Evolutionary conservation across 2,797 vertebrate species (phyloP).

Genomic region (Lepilemur ruficaudatus): DNA sequence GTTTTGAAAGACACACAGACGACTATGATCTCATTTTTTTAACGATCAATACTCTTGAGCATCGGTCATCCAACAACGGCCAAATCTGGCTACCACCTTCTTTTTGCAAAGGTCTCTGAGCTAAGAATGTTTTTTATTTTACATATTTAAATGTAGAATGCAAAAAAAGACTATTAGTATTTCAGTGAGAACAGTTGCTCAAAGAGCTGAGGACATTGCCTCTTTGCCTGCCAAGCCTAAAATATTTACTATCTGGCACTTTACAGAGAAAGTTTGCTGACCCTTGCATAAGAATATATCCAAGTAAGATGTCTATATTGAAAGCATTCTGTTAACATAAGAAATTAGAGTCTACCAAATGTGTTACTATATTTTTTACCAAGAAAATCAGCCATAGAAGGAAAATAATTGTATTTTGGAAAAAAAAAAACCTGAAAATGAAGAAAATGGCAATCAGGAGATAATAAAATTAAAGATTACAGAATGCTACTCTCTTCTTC

Average conservation of each 20-base stretch:
- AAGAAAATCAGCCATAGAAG: not conserved
- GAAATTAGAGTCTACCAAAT: not conserved
- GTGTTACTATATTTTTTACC: not conserved
- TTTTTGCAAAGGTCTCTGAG: not conserved
- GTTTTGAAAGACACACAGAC: not conserved
- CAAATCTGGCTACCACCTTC: not conserved
- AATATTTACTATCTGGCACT: not conserved
- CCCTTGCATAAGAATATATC: not conserved
- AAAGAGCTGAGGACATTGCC: not conserved
- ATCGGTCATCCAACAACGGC: not conserved
- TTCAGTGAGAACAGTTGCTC: conserved; percentile 10
- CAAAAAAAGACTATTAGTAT: not conserved
- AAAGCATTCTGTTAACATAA: not conserved
- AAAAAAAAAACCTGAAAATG: not conserved
- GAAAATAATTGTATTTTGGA: conserved; percentile 33
- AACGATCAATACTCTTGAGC: not conserved
- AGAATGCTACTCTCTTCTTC: not conserved
- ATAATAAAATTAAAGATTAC: not conserved
- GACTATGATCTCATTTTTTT: not conserved
- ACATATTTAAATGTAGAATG: conserved; percentile 40
- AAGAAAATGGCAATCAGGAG: not conserved
- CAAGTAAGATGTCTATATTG: not conserved
- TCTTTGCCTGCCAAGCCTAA: not conserved
- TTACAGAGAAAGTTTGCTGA: not conserved
- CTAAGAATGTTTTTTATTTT: conserved; percentile 16